Conservation (phyloP, 2,797 vertebrate genomes). For the Avahi laniger region DNA sequence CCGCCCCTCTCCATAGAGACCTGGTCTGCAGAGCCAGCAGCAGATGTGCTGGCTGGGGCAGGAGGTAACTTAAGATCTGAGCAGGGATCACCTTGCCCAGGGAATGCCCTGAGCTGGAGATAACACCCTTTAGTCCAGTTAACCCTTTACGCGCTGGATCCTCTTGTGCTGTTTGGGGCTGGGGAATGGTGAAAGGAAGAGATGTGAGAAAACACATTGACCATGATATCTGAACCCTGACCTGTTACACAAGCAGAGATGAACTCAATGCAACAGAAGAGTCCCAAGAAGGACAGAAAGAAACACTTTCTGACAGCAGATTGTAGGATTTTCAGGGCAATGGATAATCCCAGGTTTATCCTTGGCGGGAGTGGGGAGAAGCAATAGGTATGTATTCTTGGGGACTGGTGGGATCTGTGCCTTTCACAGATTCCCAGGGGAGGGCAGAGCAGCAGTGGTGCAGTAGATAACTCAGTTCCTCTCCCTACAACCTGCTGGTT, state of each 20-base stretch:
- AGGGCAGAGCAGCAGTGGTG: neutral
- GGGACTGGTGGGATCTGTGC: neutral
- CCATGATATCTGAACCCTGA: neutral
- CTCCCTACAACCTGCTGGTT: neutral
- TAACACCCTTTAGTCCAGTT: constrained; percentile 54
- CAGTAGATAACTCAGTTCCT: neutral
- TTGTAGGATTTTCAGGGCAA: neutral
- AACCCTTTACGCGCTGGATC: constrained; percentile 46
- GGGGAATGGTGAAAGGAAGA: neutral
- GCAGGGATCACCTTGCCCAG: constrained; percentile 71
- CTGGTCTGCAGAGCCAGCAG: constrained; percentile 37
- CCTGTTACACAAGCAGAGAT: neutral
- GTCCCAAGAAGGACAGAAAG: neutral
- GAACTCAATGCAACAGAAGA: neutral
- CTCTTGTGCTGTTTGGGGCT: neutral
- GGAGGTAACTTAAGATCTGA: constrained; percentile 73
- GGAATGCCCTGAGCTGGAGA: constrained; percentile 63
- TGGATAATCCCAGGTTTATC: neutral
- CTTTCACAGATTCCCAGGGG: neutral
- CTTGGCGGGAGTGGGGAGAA: neutral
- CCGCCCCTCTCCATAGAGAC: neutral
- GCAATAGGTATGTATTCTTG: neutral
- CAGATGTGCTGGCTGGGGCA: constrained; percentile 61
- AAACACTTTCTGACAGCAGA: neutral
- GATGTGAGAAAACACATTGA: neutral